phyloP scores from a whole-genome alignment of 2,797 vertebrate genomes.

The Schizopygopsis pylzovi region DNA sequence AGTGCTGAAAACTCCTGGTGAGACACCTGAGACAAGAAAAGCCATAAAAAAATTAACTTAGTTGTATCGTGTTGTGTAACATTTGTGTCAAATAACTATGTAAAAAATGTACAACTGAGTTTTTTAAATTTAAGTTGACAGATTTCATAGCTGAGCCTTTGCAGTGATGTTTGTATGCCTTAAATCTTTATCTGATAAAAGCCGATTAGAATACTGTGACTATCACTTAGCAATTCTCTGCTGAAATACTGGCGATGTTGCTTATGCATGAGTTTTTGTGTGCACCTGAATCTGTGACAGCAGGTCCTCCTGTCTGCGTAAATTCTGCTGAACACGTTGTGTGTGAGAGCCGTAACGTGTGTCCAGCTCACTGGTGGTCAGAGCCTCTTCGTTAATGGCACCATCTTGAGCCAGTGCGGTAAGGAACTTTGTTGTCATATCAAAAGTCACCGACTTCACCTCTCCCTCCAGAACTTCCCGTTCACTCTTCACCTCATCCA shows the following conservation, averaged over 20 bases:
- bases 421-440: conserved; percentile 92
- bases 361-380: conserved; percentile 89
- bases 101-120: too few species aligned
- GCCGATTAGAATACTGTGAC: background rate
- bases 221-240: background rate
- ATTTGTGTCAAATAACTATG: too few species aligned
- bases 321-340: conserved; percentile 85
- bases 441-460: conserved; percentile 91
- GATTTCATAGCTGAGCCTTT: too few species aligned
- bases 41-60: background rate
- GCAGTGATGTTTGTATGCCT: background rate
- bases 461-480: conserved; percentile 91
- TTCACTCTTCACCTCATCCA: conserved; percentile 92
- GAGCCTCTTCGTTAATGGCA: conserved; percentile 90
- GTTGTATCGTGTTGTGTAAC: too few species aligned
- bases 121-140: too few species aligned
- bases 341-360: conserved; percentile 87
- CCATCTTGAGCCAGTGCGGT: conserved; percentile 91
- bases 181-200: background rate
- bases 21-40: conserved; percentile 75
- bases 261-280: background rate
- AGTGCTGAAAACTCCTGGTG: conserved; percentile 97
- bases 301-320: conserved; percentile 90
- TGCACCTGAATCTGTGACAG: conserved; percentile 80
- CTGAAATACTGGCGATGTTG: background rate